Conservation (phyloP, 2,113 vertebrate species). For the Serinus canaria region DNA sequence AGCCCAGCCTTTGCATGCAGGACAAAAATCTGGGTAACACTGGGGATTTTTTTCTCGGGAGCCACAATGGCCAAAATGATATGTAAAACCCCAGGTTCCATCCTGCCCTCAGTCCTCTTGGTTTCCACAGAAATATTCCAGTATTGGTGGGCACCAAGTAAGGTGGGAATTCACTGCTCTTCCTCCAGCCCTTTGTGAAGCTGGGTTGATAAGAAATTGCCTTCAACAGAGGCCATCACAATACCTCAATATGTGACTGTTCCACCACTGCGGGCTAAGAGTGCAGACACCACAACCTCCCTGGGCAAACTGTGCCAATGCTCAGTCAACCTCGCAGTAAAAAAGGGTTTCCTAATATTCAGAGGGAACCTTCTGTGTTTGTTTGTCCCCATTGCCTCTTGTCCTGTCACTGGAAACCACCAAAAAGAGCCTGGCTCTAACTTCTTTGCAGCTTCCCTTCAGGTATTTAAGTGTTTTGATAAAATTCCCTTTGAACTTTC, state of each 20-base stretch:
- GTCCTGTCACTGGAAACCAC: neutral
- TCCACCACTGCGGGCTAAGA: neutral
- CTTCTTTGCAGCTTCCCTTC: neutral
- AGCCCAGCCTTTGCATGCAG: neutral
- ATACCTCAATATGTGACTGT: neutral
- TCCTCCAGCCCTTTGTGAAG: neutral
- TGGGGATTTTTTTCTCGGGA: neutral
- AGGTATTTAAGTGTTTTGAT: neutral
- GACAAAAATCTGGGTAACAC: rapidly evolving
- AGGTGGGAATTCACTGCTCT: neutral
- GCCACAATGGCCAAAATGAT: neutral
- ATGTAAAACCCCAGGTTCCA: neutral
- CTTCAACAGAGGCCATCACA: neutral
- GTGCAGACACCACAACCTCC: neutral
- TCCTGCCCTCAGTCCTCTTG: neutral
- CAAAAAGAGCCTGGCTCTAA: neutral
- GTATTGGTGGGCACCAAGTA: neutral
- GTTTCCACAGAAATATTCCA: neutral
- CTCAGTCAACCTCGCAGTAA: neutral
- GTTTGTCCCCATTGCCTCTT: neutral
- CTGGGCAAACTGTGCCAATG: neutral
- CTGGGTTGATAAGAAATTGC: neutral
- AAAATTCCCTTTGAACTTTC: neutral
- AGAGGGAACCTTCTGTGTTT: neutral
- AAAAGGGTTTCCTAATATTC: neutral